Evolutionary conservation across 1,140 invertebrate species (phyloP), one percentile per base, ranked within the genome.

Genomic region (Idris sp.): DNA sequence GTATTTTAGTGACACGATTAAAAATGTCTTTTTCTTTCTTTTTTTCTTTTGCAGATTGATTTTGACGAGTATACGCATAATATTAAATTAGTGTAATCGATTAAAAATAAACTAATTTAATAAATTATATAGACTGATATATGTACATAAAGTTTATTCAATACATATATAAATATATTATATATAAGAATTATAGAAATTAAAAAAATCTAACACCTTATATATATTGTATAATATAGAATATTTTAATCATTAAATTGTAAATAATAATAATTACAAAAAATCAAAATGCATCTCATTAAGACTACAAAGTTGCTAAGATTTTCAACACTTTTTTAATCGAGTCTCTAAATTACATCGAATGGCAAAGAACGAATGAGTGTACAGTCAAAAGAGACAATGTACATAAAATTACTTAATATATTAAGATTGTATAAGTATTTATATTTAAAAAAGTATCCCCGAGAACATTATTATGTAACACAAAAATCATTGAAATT

Each of bases 341-440:
- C 40, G 48, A 33, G 44, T 64, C 59, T 1, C 40, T 56, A 18
- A 46, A 65, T 3, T 65, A 30, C 25, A 33, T n/a, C n/a, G n/a
- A n/a, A n/a, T n/a, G n/a, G 3, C 33, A 38, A 14, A 14, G 6
- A 10, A 48, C 14, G 44, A 38, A 48, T 9, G 35, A 26, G 18
- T 65, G 61, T 65, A 65, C 31, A 65, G 61, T 18, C 40, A 51
- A 51, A 36, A 38, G 15, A 19, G 30, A 65, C 16, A 40, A 25
- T 68, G 53, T 58, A 68, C 22, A 58, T 68, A 68, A 49, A 48
- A 31, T 67, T 56, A 68, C 51, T 58, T 68, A 59, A 68, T 68
- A 36, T 59, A 59, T 68, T 56, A 67, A 68, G 26, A 48, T 48
- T 49, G 19, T 35, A 59, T 41, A 59, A 68, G 53, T 58, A 58